A percentile compares a stretch with the other conserved stretches of the same genome.
Conservation (phyloP, 1,140 invertebrate species). For the Platyura marginata region DNA sequence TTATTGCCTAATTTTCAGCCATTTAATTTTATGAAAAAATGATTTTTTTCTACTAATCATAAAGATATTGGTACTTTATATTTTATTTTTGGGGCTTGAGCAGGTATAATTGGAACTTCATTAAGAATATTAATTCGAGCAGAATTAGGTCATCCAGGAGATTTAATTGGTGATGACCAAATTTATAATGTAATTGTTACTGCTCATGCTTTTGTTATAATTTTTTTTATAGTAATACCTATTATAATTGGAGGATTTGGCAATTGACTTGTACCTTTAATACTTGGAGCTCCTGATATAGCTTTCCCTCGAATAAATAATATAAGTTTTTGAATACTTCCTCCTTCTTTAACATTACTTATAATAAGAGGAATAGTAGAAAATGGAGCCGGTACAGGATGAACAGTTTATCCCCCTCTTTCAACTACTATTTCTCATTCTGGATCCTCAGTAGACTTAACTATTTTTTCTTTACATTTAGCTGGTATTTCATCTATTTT, state of each 20-base stretch:
- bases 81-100: conserved; percentile 48
- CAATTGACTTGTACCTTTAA: conserved; percentile 55
- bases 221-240: conserved; percentile 66
- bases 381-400: conserved; percentile 40
- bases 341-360: conserved; percentile 37
- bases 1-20: conserved; percentile 31
- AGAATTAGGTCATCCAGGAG: conserved; percentile 38
- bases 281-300: conserved; percentile 52
- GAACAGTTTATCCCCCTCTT: conserved; percentile 49
- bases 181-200: conserved; percentile 55
- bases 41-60: conserved; percentile 46
- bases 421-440: conserved; percentile 31
- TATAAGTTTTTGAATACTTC: conserved; percentile 55
- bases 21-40: conserved; percentile 31
- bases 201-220: conserved; percentile 54
- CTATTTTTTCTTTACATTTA: conserved; percentile 46
- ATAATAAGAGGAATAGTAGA: conserved; percentile 34
- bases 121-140: conserved; percentile 45
- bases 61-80: conserved; percentile 60
- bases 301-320: conserved; percentile 60
- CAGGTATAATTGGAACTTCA: conserved; percentile 40
- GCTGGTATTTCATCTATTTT: conserved; percentile 47
- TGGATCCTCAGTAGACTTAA: conserved; percentile 40
- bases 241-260: conserved; percentile 62
- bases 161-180: conserved; percentile 42